Percentiles rank a stretch among this genome's conserved stretches.
Evolutionary conservation across 2,888 invertebrate species (phyloP).

Genomic region (Caenorhabditis auriculariae): DNA sequence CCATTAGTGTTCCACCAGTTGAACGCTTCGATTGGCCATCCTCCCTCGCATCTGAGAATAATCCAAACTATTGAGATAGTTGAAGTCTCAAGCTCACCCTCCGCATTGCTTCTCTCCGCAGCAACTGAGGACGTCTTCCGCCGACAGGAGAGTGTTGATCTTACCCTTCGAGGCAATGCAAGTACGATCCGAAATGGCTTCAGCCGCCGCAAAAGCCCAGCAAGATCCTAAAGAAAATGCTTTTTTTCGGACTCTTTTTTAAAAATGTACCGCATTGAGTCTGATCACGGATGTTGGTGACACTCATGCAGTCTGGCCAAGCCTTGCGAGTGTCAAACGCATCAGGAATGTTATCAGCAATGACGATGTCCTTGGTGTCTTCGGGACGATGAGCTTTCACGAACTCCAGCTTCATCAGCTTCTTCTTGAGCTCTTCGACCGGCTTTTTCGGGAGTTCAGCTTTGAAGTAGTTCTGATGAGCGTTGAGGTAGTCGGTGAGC

Average conservation of each 20-base stretch:
- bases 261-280: too few relatives aligned
- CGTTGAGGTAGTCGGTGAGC: conserved; percentile 27
- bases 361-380: conserved; percentile 5
- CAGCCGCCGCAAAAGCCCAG: conserved; percentile 72
- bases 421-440: conserved; percentile 20
- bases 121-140: conserved; percentile 66
- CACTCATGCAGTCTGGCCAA: conserved; percentile 36
- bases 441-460: conserved; percentile 10
- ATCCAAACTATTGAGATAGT: too few relatives aligned
- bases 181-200: conserved; percentile 67
- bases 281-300: conserved; percentile 42
- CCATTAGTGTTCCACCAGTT: conserved; percentile 22
- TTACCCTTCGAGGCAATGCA: conserved; percentile 65
- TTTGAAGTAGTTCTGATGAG: conserved; percentile 20
- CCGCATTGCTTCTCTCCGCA: too few relatives aligned
- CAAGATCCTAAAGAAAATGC: conserved; percentile 81
- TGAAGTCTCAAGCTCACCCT: too few relatives aligned
- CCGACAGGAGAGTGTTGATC: conserved; percentile 59
- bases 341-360: conserved; percentile 15
- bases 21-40: conserved; percentile 33
- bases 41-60: conserved; percentile 23
- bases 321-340: conserved; percentile 34
- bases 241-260: too few relatives aligned
- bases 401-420: conserved; percentile 23
- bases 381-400: conserved; percentile 14